phyloP scores from a whole-genome alignment of 2,888 invertebrate species.

The Mythimna loreyi region DNA sequence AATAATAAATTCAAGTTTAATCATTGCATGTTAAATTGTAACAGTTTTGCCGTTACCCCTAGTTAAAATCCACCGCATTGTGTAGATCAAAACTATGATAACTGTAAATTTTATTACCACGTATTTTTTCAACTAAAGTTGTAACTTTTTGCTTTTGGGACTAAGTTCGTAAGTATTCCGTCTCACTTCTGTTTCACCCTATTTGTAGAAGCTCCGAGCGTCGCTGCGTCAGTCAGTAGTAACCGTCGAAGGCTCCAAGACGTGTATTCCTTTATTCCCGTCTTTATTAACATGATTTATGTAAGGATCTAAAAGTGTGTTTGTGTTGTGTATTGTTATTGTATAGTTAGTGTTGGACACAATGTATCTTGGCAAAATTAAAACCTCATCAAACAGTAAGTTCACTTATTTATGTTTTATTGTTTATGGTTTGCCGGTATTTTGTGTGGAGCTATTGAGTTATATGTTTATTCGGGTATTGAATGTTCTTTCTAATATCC shows the following conservation, averaged over 20 bases:
- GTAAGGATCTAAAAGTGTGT: constrained; percentile 33
- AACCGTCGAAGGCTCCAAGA: constrained; percentile 51
- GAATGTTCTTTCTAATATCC: not conserved
- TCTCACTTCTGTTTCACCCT: constrained; percentile 38
- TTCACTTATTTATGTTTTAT: constrained; percentile 37
- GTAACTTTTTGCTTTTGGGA: constrained; percentile 29
- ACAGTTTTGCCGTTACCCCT: constrained; percentile 14
- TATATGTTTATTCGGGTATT: not conserved
- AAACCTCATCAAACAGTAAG: constrained; percentile 82
- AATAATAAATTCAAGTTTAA: not conserved
- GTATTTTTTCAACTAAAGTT: constrained; percentile 24
- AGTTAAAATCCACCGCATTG: constrained; percentile 18
- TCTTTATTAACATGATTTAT: constrained; percentile 31
- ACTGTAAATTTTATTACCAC: constrained; percentile 18
- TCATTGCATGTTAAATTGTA: not conserved
- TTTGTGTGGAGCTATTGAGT: not conserved
- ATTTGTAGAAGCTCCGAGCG: constrained; percentile 1
- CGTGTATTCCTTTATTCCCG: constrained; percentile 31
- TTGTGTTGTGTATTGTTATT: constrained; percentile 29
- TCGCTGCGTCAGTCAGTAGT: constrained; percentile 42
- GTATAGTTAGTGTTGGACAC: constrained; percentile 47
- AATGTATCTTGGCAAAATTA: constrained; percentile 81
- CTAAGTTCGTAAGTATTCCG: constrained; percentile 25
- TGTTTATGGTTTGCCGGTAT: constrained; percentile 11
- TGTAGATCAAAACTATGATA: constrained; percentile 17